Evolutionary conservation across 2,113 vertebrate genomes (phyloP).

Genomic region (Collichthys lucidus): DNA sequence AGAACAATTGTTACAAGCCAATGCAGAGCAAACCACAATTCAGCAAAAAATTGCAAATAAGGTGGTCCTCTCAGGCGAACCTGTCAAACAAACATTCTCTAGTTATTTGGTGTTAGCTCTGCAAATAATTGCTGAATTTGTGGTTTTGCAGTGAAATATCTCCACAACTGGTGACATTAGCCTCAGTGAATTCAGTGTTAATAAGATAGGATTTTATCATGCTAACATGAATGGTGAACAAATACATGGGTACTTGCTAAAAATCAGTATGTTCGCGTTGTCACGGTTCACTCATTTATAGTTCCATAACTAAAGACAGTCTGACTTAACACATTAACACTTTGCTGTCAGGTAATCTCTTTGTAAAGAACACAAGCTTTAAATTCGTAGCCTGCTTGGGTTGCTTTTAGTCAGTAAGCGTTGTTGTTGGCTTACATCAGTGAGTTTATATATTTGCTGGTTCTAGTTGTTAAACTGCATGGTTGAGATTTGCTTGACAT

Average conservation of each 20-base stretch:
- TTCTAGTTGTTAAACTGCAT: constrained; percentile 21
- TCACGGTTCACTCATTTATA: background rate
- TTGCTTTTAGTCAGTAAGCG: constrained; percentile 4
- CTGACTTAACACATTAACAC: background rate
- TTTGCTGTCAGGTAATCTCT: background rate
- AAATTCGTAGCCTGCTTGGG: background rate
- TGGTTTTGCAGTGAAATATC: background rate
- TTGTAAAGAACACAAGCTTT: background rate
- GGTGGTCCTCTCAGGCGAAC: background rate
- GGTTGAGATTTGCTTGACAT: constrained; percentile 1
- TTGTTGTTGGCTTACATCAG: constrained; percentile 20
- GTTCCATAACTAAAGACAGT: background rate
- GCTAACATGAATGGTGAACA: too few species aligned
- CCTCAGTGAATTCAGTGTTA: too few species aligned
- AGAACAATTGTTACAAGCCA: background rate
- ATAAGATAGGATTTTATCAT: too few species aligned
- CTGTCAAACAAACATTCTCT: background rate
- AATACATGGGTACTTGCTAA: too few species aligned
- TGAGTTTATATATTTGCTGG: constrained; percentile 8
- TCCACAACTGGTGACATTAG: background rate
- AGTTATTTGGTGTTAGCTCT: background rate
- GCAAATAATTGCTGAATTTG: background rate
- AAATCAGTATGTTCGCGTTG: background rate
- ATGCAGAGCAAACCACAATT: constrained; percentile 8
- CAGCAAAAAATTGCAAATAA: background rate